These are phyloP conservation scores for Zoanthus sansibaricus DNA, from an alignment of 92 coral and sea anemone species.

Conservation along the genomic window DNA sequence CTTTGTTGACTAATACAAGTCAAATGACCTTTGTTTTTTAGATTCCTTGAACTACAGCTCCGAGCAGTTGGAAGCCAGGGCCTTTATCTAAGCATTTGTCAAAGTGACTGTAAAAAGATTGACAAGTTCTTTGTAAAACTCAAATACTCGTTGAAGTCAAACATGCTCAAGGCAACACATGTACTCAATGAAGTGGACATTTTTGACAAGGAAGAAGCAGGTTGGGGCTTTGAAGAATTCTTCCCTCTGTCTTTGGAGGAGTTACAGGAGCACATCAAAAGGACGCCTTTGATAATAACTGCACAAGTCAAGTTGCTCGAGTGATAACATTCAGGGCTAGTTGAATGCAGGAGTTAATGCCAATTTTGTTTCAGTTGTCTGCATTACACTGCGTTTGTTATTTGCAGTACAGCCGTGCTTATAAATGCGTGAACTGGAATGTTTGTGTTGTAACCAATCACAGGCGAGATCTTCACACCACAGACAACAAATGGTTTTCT, in stretches of 20 bases:
- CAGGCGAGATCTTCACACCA: too few relatives aligned
- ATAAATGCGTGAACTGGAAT: too few relatives aligned
- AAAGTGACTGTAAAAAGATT: conserved; percentile 77
- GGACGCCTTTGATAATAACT: conserved; percentile 77
- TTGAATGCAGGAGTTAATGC: too few relatives aligned
- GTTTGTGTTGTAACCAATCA: too few relatives aligned
- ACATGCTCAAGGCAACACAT: conserved; percentile 88
- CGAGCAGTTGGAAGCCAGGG: conserved; percentile 84
- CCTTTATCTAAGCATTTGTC: conserved; percentile 85
- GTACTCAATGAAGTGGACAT: conserved; percentile 87
- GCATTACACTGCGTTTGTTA: too few relatives aligned
- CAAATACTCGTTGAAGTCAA: conserved; percentile 85
- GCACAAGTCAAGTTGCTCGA: conserved; percentile 91
- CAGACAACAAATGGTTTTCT: too few relatives aligned
- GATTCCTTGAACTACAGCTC: conserved; percentile 85
- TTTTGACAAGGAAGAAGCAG: conserved; percentile 90
- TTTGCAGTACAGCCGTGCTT: too few relatives aligned
- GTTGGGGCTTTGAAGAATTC: conserved; percentile 95
- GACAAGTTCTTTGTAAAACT: conserved; percentile 84
- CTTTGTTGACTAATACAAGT: too few relatives aligned
- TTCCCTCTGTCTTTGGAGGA: conserved; percentile 83
- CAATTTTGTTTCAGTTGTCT: not conserved
- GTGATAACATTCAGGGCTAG: conserved; percentile 5
- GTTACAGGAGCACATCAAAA: conserved; percentile 74
- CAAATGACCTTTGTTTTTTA: not conserved